Percentiles rank a stretch among this genome's conserved stretches.
Evolutionary conservation across 2,888 invertebrate genomes (phyloP).

Genomic region (Metalampra italica): DNA sequence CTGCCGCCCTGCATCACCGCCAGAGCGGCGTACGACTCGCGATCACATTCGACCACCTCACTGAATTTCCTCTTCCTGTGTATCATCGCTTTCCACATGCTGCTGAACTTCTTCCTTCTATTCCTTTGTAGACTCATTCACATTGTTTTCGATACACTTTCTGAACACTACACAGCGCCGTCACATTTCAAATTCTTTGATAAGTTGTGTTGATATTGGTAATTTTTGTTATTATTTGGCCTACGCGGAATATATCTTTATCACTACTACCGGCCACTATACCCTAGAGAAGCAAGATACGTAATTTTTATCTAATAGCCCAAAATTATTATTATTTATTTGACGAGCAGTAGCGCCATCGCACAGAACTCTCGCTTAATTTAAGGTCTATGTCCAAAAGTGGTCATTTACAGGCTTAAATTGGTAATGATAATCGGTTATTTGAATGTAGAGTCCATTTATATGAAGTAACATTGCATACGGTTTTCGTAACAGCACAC

Average conservation of each 20-base stretch:
- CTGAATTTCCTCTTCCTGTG: conserved; percentile 69
- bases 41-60: conserved; percentile 60
- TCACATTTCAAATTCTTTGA: neutral
- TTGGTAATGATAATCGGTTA: too few species aligned
- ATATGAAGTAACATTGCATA: too few species aligned
- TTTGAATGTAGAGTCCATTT: too few species aligned
- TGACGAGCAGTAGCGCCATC: too few species aligned
- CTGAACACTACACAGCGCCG: conserved; percentile 8
- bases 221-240: neutral
- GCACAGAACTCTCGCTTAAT: too few species aligned
- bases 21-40: conserved; percentile 66
- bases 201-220: neutral
- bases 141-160: conserved; percentile 33
- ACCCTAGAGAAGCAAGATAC: too few species aligned
- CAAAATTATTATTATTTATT: too few species aligned
- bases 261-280: too few species aligned
- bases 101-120: conserved; percentile 59
- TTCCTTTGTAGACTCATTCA: conserved; percentile 67
- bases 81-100: conserved; percentile 72
- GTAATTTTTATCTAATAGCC: too few species aligned
- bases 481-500: neutral
- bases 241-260: too few species aligned
- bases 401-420: too few species aligned
- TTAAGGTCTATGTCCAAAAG: too few species aligned
- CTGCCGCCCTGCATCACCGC: conserved; percentile 70